Conservation (phyloP, 1,140 invertebrate genomes). For the Drosophila subpulchrella region DNA sequence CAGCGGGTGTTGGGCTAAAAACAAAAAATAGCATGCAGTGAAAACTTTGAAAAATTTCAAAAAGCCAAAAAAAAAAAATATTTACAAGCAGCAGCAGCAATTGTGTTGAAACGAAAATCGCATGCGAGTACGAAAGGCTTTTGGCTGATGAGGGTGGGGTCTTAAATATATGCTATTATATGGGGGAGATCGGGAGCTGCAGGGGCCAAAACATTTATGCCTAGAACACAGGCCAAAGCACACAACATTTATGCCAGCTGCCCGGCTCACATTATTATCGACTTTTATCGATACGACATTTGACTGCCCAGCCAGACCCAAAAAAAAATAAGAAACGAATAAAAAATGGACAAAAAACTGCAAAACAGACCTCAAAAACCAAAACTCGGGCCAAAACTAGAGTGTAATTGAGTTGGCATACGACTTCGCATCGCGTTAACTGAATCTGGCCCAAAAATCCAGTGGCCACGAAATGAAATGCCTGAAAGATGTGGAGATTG, state of each 20-base stretch:
- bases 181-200: not conserved
- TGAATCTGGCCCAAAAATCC: conserved; percentile 5
- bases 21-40: conserved; percentile 34
- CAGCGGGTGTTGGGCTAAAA: conserved; percentile 52
- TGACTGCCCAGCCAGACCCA: conserved; percentile 41
- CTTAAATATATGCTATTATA: not conserved
- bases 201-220: conserved; percentile 40
- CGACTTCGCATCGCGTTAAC: conserved; percentile 12
- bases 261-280: conserved; percentile 60
- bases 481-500: not conserved
- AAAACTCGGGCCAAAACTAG: not conserved
- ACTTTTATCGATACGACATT: conserved; percentile 71
- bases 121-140: conserved; percentile 18
- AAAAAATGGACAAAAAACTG: not conserved
- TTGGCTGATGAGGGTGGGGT: conserved; percentile 38
- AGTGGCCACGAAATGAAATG: conserved; percentile 25
- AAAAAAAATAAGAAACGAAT: not conserved
- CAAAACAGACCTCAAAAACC: not conserved
- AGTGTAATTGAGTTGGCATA: conserved; percentile 28
- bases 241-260: conserved; percentile 62
- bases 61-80: conserved; percentile 14
- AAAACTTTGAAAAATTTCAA: conserved; percentile 20
- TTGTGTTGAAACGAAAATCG: conserved; percentile 38
- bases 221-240: conserved; percentile 44
- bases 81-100: conserved; percentile 17